Evolutionary conservation across 2,797 vertebrate species (phyloP).

Genomic region (Dicrostonyx torquatus): DNA sequence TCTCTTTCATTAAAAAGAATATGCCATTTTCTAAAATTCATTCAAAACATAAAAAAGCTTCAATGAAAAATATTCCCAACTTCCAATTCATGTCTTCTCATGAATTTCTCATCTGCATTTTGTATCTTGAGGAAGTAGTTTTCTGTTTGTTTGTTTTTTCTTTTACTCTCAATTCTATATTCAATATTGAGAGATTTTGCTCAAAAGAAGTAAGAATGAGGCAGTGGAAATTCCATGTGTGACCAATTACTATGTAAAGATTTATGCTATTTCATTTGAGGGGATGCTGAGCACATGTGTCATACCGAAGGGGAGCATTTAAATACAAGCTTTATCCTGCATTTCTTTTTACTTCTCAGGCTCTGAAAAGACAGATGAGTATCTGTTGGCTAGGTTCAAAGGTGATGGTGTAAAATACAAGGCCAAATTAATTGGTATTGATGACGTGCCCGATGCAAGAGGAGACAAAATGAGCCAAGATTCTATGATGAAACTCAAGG

Average conservation of each 20-base stretch:
- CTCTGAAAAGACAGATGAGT: conserved; percentile 95
- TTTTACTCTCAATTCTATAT: background rate
- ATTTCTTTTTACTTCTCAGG: conserved; percentile 83
- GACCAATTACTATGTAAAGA: background rate
- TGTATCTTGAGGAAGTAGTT: background rate
- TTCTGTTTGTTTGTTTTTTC: background rate
- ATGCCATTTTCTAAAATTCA: background rate
- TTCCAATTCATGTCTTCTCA: background rate
- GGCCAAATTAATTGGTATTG: conserved; percentile 96
- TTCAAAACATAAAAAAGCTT: background rate
- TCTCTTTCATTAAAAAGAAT: background rate
- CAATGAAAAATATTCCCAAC: background rate
- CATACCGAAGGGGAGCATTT: background rate
- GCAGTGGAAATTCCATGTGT: background rate
- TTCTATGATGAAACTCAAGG: conserved; percentile 99
- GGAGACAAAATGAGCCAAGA: conserved; percentile 99
- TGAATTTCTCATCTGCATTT: conserved; percentile 17
- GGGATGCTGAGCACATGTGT: background rate
- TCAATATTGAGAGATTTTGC: background rate
- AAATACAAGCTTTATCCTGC: background rate
- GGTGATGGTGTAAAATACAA: conserved; percentile 97
- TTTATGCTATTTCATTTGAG: background rate
- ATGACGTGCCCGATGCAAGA: conserved; percentile 95
- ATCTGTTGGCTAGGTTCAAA: conserved; percentile 94
- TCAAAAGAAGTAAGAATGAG: background rate